Percentiles rank a stretch among this genome's conserved stretches.
Evolutionary conservation across 2,888 invertebrate species (phyloP).

Genomic region (Crossocerus cetratus): DNA sequence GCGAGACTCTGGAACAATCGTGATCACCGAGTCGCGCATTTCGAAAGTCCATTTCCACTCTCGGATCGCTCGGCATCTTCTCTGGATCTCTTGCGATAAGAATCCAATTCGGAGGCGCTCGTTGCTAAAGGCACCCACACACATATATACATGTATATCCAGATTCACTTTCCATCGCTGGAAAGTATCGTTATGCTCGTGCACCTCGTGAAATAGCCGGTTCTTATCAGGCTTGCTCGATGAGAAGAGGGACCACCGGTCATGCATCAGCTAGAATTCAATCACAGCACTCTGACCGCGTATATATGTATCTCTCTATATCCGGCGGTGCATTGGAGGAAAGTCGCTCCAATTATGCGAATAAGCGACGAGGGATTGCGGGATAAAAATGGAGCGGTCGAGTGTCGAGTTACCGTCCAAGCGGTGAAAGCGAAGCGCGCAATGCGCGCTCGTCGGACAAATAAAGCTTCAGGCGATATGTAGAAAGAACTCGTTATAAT

Average conservation of each 20-base stretch:
- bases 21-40: neutral
- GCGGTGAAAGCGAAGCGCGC: neutral
- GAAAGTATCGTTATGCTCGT: neutral
- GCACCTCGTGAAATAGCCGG: neutral
- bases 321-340: neutral
- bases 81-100: neutral
- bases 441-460: neutral
- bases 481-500: neutral
- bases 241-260: neutral
- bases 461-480: neutral
- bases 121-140: no score
- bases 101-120: no score
- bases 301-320: no score
- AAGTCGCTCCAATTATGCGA: constrained; percentile 1
- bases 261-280: neutral
- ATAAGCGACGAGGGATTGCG: neutral
- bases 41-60: constrained; percentile 23
- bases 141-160: no score
- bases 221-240: neutral
- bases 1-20: constrained; percentile 14
- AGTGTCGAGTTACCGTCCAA: neutral
- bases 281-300: neutral
- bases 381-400: neutral
- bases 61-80: neutral
- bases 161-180: neutral